Conservation (phyloP, 2,113 vertebrate species). For the Eublepharis macularius region DNA sequence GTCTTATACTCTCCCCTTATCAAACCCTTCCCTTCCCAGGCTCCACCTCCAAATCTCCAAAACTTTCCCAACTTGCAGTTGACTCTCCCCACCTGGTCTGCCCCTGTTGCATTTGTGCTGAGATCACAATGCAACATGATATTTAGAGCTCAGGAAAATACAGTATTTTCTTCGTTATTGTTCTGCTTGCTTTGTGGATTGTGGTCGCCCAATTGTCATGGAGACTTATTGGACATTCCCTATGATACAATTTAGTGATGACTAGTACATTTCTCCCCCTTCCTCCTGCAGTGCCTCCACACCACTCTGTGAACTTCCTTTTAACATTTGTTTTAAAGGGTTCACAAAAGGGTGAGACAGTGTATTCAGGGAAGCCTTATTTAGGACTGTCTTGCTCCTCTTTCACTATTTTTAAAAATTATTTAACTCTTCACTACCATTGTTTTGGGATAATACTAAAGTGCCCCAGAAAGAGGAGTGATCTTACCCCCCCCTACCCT, state of each 20-base stretch:
- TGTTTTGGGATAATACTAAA: neutral
- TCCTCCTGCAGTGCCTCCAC: neutral
- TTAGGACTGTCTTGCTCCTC: neutral
- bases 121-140: neutral
- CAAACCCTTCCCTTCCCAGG: too few species aligned
- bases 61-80: too few species aligned
- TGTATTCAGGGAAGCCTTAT: neutral
- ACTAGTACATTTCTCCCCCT: neutral
- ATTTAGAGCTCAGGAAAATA: neutral
- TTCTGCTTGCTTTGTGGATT: neutral
- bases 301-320: conserved; percentile 6
- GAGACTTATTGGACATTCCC: conserved; percentile 24
- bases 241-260: conserved; percentile 7
- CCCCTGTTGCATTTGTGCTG: neutral
- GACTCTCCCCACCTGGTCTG: too few species aligned
- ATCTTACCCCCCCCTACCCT: too few species aligned
- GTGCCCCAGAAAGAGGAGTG: too few species aligned
- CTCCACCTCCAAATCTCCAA: too few species aligned
- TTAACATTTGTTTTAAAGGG: neutral
- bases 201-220: neutral
- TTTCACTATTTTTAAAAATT: neutral
- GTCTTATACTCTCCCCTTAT: too few species aligned
- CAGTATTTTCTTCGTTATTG: neutral
- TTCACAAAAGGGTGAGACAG: neutral
- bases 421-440: too few species aligned